Percentiles rank a stretch among this genome's conserved stretches.
Evolutionary conservation across 2,797 vertebrate species (phyloP).

Genomic region (Hirundo rustica): DNA sequence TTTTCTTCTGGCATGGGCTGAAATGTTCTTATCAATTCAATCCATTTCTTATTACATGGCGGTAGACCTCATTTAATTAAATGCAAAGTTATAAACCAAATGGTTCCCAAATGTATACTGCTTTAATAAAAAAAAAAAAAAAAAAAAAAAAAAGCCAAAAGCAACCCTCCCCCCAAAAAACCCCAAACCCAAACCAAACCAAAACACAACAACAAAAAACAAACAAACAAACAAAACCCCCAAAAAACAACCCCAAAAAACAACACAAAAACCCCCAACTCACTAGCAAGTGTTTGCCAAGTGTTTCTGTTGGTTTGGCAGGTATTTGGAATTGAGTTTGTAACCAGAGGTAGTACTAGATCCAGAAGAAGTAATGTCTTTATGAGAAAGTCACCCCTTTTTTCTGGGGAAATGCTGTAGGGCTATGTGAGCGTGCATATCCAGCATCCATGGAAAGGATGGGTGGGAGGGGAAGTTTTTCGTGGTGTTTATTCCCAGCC

Average conservation of each 20-base stretch:
- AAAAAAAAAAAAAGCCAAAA: not conserved
- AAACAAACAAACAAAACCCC: no score
- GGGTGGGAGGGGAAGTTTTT: not conserved
- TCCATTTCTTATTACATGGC: slow-evolving; percentile 60
- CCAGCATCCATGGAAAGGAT: not conserved
- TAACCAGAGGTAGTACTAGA: not conserved
- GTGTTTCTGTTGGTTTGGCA: slow-evolving; percentile 56
- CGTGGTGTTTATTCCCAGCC: not conserved
- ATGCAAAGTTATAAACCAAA: slow-evolving; percentile 56
- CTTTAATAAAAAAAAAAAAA: not conserved
- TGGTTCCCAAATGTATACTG: slow-evolving; percentile 52
- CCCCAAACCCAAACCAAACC: no score
- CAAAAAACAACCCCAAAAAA: no score
- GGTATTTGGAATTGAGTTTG: slow-evolving; percentile 6
- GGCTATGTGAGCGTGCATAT: rapidly evolving
- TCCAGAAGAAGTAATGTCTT: not conserved
- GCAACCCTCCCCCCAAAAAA: no score
- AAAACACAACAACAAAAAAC: no score
- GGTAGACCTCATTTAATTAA: slow-evolving; percentile 66
- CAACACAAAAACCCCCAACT: not conserved
- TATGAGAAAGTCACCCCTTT: not conserved
- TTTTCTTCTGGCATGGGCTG: not conserved
- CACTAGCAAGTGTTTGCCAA: slow-evolving; percentile 19
- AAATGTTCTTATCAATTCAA: slow-evolving; percentile 37
- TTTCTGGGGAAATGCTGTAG: not conserved